phyloP scores from a whole-genome alignment of 2,888 invertebrate genomes.

The Rotaria socialis region DNA sequence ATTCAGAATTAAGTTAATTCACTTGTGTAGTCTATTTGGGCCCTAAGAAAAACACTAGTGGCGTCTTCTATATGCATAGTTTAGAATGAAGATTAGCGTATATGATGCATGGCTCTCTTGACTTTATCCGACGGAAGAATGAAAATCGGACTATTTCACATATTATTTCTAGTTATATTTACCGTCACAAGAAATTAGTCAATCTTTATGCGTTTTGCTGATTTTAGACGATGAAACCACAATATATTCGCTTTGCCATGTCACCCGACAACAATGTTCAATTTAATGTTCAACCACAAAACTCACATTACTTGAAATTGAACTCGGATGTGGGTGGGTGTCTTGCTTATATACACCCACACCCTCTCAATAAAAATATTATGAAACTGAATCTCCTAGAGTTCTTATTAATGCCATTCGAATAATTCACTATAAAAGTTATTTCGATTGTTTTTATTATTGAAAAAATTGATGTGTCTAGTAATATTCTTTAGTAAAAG shows the following conservation, averaged over 20 bases:
- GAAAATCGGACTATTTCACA: neutral
- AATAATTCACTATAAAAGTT: too few species aligned
- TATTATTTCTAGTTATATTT: too few species aligned
- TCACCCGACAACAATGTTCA: neutral
- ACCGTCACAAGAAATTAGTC: neutral
- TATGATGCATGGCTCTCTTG: neutral
- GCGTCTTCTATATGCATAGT: neutral
- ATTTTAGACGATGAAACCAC: neutral
- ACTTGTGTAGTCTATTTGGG: too few species aligned
- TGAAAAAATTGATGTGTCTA: too few species aligned
- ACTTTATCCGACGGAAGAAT: neutral
- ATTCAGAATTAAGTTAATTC: too few species aligned
- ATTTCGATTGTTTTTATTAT: too few species aligned
- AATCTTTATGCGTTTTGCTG: neutral
- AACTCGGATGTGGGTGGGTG: neutral
- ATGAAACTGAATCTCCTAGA: too few species aligned
- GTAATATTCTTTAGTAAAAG: too few species aligned
- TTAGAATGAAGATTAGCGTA: neutral
- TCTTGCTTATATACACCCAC: too few species aligned
- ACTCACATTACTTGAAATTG: neutral
- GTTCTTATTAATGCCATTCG: too few species aligned
- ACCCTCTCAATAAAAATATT: too few species aligned
- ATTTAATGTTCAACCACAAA: neutral
- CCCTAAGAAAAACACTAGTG: neutral
- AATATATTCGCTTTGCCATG: neutral